Conservation (phyloP, 2,113 vertebrate genomes). For the Nettapus auritus region DNA sequence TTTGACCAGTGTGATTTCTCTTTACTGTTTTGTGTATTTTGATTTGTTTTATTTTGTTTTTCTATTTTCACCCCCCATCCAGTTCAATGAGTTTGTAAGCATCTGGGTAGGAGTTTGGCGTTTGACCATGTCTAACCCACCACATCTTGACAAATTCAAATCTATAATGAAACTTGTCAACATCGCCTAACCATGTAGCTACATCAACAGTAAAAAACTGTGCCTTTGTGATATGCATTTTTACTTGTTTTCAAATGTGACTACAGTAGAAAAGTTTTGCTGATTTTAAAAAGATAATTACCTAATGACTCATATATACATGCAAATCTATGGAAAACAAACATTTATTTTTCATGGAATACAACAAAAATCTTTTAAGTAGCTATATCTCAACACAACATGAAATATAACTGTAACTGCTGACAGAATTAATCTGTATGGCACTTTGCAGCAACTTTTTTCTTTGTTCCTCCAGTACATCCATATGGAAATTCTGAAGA, state of each 20-base stretch:
- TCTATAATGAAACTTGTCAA: background rate
- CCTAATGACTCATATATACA: background rate
- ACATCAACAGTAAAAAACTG: background rate
- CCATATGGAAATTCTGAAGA: conserved; percentile 25
- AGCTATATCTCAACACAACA: background rate
- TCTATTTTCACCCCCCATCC: background rate
- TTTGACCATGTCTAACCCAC: background rate
- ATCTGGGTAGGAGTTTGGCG: background rate
- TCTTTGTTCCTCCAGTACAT: background rate
- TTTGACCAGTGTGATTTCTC: fast-evolving
- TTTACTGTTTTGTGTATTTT: background rate
- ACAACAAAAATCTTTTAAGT: background rate
- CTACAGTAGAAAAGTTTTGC: background rate
- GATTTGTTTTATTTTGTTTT: background rate
- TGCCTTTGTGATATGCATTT: background rate
- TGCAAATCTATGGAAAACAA: background rate
- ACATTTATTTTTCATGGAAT: background rate
- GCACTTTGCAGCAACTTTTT: background rate
- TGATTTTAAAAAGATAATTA: background rate
- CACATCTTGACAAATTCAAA: background rate
- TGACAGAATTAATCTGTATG: background rate
- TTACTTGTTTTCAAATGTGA: background rate
- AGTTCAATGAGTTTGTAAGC: background rate
- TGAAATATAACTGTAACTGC: background rate
- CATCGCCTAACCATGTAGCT: background rate